Base-by-base conservation (phyloP, 2,888 invertebrate genomes). In the Thecophora atra region DNA sequence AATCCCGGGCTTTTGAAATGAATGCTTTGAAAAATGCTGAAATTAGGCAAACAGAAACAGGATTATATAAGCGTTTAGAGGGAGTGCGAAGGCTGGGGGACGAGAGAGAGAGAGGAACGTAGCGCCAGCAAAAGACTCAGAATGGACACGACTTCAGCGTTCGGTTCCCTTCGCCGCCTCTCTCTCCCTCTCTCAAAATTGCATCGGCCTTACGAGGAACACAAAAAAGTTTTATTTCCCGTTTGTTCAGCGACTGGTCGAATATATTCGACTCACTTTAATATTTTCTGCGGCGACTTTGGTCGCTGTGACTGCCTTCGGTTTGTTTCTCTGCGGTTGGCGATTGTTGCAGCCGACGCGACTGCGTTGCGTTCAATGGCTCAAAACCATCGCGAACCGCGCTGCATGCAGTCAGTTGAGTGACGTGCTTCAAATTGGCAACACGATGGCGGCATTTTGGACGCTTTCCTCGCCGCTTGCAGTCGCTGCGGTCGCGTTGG, bases 381-480 rank as follows among this genome's bases (percentile, higher is more conserved):
- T 58, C 26, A 58, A 30, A 58, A 58, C 26, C 26, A 60, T 13
- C 6, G 19, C 13, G 51, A 47, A 30, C 5, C 37, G 17, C 30
- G 19, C 54, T 47, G 65, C 62, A 44, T 26, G 28, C 51, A 52
- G 24, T 75, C 73, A 76, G 76, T 76, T 73, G 71, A 11, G 71
- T 67, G 70, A 72, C 52, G 75, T 64, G 66, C 72, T 74, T 76
- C 70, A 72, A 70, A 66, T 76, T 72, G 74, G 70, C 64, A 74
- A 76, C 73, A 75, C 72, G 42, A 60, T 66, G 68, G 58, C 63
- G 42, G 26, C 19, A 54, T 28, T 37, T 58, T 71, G 60, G 60
- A n/a, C 66, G 51, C 13, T n/a, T 5, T 52, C 21, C 5, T 70
- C 17, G 51, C 28, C 19, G 58, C 21, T 24, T 7, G n/a, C n/a